phyloP scores from a whole-genome alignment of 2,113 vertebrate species.

The Sclerurus mexicanus region DNA sequence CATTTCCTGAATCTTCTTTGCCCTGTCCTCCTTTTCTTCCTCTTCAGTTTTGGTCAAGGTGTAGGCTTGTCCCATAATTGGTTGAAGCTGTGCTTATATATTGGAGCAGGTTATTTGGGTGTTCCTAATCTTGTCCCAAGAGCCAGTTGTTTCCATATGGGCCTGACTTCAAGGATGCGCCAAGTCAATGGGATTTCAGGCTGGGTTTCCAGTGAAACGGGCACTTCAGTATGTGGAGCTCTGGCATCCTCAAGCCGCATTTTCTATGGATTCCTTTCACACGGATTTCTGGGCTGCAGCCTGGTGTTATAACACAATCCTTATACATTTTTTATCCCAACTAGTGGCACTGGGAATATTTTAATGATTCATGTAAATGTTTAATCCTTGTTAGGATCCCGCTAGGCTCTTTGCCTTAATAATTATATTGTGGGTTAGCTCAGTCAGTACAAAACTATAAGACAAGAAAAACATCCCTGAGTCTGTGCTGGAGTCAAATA shows the following conservation, averaged over 20 bases:
- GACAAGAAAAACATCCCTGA: slow-evolving; percentile 24
- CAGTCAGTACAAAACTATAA: neutral
- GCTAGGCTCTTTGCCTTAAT: slow-evolving; percentile 30
- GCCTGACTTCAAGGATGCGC: neutral
- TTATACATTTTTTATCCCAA: slow-evolving; percentile 36
- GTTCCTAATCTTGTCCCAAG: neutral
- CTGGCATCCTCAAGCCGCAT: neutral
- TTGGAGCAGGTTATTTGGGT: neutral
- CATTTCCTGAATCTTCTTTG: neutral
- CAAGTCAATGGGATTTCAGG: neutral
- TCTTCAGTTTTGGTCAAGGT: neutral
- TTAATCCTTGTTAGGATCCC: slow-evolving; percentile 39
- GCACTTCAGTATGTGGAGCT: neutral
- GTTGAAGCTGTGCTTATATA: neutral
- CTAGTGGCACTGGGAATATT: slow-evolving; percentile 10
- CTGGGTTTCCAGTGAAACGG: neutral
- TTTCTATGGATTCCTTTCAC: neutral
- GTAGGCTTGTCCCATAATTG: neutral
- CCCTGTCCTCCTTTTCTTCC: neutral
- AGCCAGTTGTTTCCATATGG: neutral
- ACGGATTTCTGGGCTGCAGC: neutral
- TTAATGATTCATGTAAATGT: slow-evolving; percentile 14
- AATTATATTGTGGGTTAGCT: slow-evolving; percentile 29
- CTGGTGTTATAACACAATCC: neutral
- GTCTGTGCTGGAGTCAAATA: neutral